Base-by-base conservation (phyloP, 2,113 vertebrate genomes). In the Sardina pilchardus region DNA sequence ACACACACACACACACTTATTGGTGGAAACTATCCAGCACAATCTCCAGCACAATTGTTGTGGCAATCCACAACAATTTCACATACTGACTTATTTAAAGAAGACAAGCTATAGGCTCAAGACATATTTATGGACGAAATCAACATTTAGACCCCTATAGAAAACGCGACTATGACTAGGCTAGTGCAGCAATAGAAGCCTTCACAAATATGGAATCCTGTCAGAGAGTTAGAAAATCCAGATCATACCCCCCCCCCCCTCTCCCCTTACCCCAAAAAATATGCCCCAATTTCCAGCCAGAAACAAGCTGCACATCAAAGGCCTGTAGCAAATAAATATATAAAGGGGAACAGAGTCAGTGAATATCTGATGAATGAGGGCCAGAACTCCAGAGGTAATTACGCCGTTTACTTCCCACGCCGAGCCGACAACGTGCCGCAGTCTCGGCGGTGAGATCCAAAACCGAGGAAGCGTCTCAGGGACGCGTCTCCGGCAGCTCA, bases 261-360 rank as follows among this genome's bases (percentile, higher is more conserved):
- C 59, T 24, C 59, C 59, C 59, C 59, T 30, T 71, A 71, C 63
- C 63, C 63, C 63, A 71, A 75, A 84, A 83, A 42, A 42, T 6
- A 16, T 30, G 42, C 5, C 81, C 39, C 39, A 83, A 75, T 45
- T 83, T 81, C 24, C 0, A 16, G 6, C 26, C 2, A 39, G 26
- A 88, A 81, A 81, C 48, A 30, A 14, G 45, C 21, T 39, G 26
- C 48, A 85, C 81, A 63, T 83, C 48, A 88, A 85, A 78, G 34
- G 71, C 50, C 63, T 8, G 19, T 81, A 26, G 63, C 47, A 63
- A 83, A 83, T 83, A 56, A 87, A 87, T 59, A 82, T 71, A 71
- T 34, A 71, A 71, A 71, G 39, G 39, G 56, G 50, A 42, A 59
- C 81, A 30, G 63, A 85, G 63, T 80, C 8, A 36, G 47, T 50